Conservation (phyloP, 1,140 invertebrate genomes). For the Drosophila ambigua region DNA sequence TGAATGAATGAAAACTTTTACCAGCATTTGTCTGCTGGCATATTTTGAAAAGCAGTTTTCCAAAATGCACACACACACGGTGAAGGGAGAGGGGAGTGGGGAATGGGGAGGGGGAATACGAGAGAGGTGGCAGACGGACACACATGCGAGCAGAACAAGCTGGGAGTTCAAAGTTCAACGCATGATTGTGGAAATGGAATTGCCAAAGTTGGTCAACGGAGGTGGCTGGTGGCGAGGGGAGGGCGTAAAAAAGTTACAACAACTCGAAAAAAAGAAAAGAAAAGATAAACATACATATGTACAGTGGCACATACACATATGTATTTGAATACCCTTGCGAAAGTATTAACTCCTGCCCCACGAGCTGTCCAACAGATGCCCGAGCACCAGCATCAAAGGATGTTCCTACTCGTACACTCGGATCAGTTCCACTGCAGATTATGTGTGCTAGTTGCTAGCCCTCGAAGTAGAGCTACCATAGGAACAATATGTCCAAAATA, state of each 20-base stretch:
- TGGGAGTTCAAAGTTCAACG: slow-evolving; percentile 76
- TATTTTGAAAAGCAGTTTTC: slow-evolving; percentile 74
- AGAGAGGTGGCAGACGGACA: not conserved
- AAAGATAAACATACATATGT: slow-evolving; percentile 16
- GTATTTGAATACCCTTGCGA: no score
- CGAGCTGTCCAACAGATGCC: no score
- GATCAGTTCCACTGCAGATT: no score
- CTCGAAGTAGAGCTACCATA: no score
- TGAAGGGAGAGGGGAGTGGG: no score
- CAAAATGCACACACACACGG: slow-evolving; percentile 56
- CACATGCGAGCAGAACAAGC: slow-evolving; percentile 29
- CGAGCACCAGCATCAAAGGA: no score
- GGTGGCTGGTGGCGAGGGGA: not conserved
- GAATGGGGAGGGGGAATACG: no score
- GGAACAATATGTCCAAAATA: no score
- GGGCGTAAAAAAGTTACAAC: slow-evolving; percentile 49
- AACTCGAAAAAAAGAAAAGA: slow-evolving; percentile 2
- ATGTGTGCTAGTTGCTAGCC: no score
- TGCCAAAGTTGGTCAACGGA: slow-evolving; percentile 65
- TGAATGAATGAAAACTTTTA: slow-evolving; percentile 66
- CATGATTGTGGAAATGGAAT: slow-evolving; percentile 81
- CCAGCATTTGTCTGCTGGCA: slow-evolving; percentile 67
- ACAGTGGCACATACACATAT: no score
- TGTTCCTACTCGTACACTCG: no score
- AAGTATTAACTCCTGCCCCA: no score